Evolutionary conservation across 2,888 invertebrate species (phyloP).

Genomic region (Chironomus tentans): DNA sequence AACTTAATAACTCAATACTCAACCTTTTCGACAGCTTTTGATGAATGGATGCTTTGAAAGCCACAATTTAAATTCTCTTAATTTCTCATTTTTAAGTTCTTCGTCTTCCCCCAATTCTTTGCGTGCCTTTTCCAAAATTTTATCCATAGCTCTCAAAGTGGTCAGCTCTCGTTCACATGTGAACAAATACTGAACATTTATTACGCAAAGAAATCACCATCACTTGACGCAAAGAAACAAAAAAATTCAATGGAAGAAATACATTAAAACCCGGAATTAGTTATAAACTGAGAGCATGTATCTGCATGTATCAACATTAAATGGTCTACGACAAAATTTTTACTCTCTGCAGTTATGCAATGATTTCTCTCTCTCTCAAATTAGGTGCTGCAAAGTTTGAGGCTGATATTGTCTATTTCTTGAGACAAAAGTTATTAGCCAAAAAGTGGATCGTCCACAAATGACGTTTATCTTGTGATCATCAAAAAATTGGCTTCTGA

Average conservation of each 20-base stretch:
- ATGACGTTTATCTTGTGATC: too few relatives aligned
- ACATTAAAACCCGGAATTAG: neutral
- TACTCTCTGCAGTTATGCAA: neutral
- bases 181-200: neutral
- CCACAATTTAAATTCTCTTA: neutral
- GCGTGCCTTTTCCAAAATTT: constrained; percentile 8
- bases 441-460: too few relatives aligned
- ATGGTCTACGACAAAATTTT: neutral
- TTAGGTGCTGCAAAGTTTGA: too few relatives aligned
- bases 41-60: neutral
- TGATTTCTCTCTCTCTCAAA: neutral
- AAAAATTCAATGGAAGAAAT: neutral
- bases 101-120: constrained; percentile 9
- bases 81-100: neutral
- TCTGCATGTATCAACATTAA: neutral
- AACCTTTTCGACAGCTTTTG: constrained; percentile 14
- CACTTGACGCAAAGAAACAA: neutral
- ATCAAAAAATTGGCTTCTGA: too few relatives aligned
- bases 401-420: too few relatives aligned
- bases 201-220: too few relatives aligned
- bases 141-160: neutral
- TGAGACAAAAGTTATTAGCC: too few relatives aligned
- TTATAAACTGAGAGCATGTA: neutral
- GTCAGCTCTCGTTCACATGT: neutral
- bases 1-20: neutral